Conservation (phyloP, 2,797 vertebrate genomes). For the Gymnoscopelus braueri region DNA sequence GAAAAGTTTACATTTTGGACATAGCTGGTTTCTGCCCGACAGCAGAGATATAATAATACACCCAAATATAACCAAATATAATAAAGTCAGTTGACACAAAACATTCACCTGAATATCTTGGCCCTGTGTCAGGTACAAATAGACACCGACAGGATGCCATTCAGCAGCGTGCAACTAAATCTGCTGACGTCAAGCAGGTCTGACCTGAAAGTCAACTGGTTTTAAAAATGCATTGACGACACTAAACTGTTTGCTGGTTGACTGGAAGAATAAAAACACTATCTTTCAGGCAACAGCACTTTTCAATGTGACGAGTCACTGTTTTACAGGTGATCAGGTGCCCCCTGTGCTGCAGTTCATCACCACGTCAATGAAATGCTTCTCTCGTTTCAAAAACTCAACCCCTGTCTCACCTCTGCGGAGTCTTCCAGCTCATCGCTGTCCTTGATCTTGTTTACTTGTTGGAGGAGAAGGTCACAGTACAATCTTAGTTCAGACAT, state of each 20-base stretch:
- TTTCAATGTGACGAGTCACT: not conserved
- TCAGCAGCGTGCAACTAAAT: slow-evolving; percentile 4
- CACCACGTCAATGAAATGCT: slow-evolving; percentile 26
- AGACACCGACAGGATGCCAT: not conserved
- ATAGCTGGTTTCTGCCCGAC: no score
- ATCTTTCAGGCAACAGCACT: not conserved
- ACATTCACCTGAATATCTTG: not conserved
- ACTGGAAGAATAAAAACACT: not conserved
- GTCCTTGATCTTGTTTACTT: slow-evolving; percentile 96
- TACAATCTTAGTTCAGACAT: slow-evolving; percentile 98
- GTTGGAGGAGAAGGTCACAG: slow-evolving; percentile 97
- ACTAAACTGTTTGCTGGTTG: not conserved
- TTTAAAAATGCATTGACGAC: not conserved
- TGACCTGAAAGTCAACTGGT: not conserved
- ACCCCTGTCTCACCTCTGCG: slow-evolving; percentile 64
- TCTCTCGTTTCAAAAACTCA: slow-evolving; percentile 60
- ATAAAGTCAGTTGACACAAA: not conserved
- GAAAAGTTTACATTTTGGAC: no score
- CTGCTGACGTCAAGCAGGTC: not conserved
- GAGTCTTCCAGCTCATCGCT: slow-evolving; percentile 64
- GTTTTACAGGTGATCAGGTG: slow-evolving; percentile 2
- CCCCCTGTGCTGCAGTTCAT: slow-evolving; percentile 13
- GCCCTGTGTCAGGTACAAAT: not conserved
- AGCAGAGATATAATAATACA: no score
- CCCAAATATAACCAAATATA: no score